Evolutionary conservation across 2,797 vertebrate genomes (phyloP), one percentile per base, ranked within the genome.

Genomic region (Dipus sagitta): DNA sequence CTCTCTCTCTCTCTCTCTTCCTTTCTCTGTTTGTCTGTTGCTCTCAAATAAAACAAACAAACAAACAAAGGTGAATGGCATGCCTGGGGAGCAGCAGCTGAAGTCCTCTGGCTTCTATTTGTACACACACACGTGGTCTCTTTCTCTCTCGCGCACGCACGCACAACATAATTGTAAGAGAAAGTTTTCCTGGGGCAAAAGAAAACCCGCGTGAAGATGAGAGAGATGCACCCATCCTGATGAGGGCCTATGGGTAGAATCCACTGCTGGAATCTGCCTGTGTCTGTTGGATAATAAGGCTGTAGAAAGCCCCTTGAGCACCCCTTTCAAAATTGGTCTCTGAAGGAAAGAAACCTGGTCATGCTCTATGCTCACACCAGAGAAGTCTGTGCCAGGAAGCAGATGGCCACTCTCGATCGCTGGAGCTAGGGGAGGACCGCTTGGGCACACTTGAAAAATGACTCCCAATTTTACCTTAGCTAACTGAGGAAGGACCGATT

Each of bases 391-490:
- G 58, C 42, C 28, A 28, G 47, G 34, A 89, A n/a, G 28, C 74
- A 5, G 15, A 77, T 32, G 58, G 18, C 30, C 6, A 6, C 12
- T 62, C 34, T 17, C 0, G 0, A 38, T 72, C 52, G 2, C 23
- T 65, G 64, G 24, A 65, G 24, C 64, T 30, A 12, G 26, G 30
- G 14, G 67, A 10, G 67, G 6, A 38, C 38, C 6, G 38, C 38
- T 3, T 38, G 38, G 38, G 38, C 38, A 38, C 38, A 32, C 62
- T 70, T 76, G 74, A 91, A 78, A 65, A 77, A 62, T 70, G 79
- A 74, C 21, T 74, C 58, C 32, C 65, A 93, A 17, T 80, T 94
- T 79, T 92, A 60, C 24, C 86, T 21, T 23, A 77, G 58, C 23
- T 8, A 68, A 9, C 5, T 83, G 71, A 90, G 70, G 34, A 65